phyloP scores from a whole-genome alignment of 2,888 invertebrate genomes.

The Orchesellides sinensis region DNA sequence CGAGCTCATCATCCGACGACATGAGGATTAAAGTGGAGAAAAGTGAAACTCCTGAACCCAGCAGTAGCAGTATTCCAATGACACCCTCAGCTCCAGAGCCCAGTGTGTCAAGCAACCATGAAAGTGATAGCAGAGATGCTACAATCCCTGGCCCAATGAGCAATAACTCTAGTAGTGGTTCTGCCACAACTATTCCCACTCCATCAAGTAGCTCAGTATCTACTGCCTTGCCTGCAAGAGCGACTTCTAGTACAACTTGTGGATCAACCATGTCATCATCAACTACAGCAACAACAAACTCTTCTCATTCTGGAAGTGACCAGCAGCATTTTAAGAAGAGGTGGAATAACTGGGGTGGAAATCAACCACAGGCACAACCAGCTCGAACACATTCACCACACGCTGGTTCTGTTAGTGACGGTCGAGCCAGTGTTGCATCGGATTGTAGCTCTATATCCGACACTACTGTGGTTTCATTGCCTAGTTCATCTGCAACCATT shows the following conservation, averaged over 20 bases:
- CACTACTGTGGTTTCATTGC: conserved; percentile 44
- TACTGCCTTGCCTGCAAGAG: conserved; percentile 18
- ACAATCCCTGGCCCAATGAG: conserved; percentile 10
- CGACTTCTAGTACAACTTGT: conserved; percentile 20
- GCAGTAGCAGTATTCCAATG: conserved; percentile 56
- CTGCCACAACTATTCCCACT: conserved; percentile 10
- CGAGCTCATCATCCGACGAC: conserved; percentile 36
- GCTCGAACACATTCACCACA: conserved; percentile 51
- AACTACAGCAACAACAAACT: neutral
- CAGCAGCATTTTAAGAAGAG: conserved; percentile 73
- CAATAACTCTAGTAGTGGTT: conserved; percentile 27
- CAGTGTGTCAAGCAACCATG: conserved; percentile 56
- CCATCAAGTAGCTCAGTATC: conserved; percentile 30
- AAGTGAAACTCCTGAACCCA: conserved; percentile 65
- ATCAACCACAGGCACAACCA: conserved; percentile 37
- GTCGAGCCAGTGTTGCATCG: conserved; percentile 73
- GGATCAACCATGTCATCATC: no score
- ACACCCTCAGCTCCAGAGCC: conserved; percentile 58
- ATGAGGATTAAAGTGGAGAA: conserved; percentile 67
- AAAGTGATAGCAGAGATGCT: conserved; percentile 55
- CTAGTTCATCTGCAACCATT: conserved; percentile 48
- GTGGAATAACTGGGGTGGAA: conserved; percentile 72
- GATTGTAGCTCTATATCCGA: conserved; percentile 71
- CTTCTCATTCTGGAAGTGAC: conserved; percentile 42
- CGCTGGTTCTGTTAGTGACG: conserved; percentile 65